A percentile compares a stretch with the other conserved stretches of the same genome.
Conservation (phyloP, 1,140 invertebrate species). For the Aphidius gifuensis region DNA sequence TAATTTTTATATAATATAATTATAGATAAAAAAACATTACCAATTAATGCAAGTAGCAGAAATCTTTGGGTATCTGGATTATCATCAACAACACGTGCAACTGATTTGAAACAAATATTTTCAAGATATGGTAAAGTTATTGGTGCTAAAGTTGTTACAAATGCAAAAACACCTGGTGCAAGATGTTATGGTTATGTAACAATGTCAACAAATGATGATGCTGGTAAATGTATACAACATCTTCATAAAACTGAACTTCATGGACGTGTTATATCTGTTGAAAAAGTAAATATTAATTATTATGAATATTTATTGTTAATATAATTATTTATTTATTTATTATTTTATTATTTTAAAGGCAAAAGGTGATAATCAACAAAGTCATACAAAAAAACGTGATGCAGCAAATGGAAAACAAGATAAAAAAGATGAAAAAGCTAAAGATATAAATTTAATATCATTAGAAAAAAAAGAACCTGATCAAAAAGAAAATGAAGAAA, state of each 20-base stretch:
- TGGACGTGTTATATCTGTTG: constrained; percentile 89
- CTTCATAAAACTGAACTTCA: constrained; percentile 87
- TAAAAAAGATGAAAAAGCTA: constrained; percentile 50
- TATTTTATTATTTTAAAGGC: constrained; percentile 34
- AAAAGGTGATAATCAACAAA: constrained; percentile 50
- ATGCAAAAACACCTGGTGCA: constrained; percentile 84
- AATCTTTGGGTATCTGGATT: constrained; percentile 93
- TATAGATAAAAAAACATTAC: constrained; percentile 47
- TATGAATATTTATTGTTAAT: constrained; percentile 18
- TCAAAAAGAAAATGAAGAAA: constrained; percentile 42
- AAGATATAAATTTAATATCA: constrained; percentile 40
- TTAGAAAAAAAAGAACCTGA: constrained; percentile 47
- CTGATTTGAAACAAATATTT: constrained; percentile 87
- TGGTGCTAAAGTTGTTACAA: constrained; percentile 94
- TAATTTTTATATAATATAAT: constrained; percentile 5
- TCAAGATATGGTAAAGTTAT: constrained; percentile 92
- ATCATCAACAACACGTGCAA: constrained; percentile 82
- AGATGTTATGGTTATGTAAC: constrained; percentile 94
- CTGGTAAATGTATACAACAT: constrained; percentile 83
- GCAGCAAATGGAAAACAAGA: constrained; percentile 45
- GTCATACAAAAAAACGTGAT: constrained; percentile 50
- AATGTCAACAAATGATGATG: constrained; percentile 85
- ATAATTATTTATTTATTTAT: constrained; percentile 16
- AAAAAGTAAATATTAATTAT: constrained; percentile 62
- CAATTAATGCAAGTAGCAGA: constrained; percentile 57